A percentile compares a stretch with the other conserved stretches of the same genome.
Conservation (phyloP, 2,888 invertebrate species). For the Lobophora halterata region DNA sequence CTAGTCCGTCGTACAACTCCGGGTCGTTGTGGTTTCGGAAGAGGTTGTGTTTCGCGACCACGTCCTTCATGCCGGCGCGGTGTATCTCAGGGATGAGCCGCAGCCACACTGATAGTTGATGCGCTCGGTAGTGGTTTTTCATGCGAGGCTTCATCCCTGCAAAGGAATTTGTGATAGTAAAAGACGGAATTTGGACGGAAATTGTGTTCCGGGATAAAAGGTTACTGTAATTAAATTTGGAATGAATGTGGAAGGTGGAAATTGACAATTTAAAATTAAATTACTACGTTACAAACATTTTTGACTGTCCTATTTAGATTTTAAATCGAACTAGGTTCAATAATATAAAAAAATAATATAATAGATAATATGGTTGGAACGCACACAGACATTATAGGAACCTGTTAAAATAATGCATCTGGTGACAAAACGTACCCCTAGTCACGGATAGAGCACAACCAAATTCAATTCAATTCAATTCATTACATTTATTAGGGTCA, state of each 20-base stretch:
- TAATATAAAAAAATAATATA: no score
- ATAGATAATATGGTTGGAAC: no score
- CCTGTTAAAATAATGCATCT: no score
- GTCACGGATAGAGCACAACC: no score
- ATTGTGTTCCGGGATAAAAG: constrained; percentile 39
- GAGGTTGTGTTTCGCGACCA: constrained; percentile 92
- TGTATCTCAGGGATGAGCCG: constrained; percentile 95
- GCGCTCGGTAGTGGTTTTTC: constrained; percentile 97
- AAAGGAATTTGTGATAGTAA: constrained; percentile 54
- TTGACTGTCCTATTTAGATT: no score
- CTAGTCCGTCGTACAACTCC: constrained; percentile 93
- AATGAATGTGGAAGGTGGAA: constrained; percentile 44
- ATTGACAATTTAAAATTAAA: constrained; percentile 40
- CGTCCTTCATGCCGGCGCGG: constrained; percentile 93
- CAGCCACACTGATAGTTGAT: constrained; percentile 97
- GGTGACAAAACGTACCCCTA: no score
- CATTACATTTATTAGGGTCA: no score
- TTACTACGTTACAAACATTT: constrained; percentile 5
- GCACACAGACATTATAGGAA: no score
- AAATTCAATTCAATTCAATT: no score
- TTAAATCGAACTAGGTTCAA: no score
- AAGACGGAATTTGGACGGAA: no score
- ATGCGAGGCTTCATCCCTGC: constrained; percentile 95
- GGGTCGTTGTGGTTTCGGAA: constrained; percentile 95
- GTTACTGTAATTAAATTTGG: constrained; percentile 49